Evolutionary conservation across 1,140 invertebrate genomes (phyloP), one percentile per base, ranked within the genome.

Genomic region (Drosophila ananassae): DNA sequence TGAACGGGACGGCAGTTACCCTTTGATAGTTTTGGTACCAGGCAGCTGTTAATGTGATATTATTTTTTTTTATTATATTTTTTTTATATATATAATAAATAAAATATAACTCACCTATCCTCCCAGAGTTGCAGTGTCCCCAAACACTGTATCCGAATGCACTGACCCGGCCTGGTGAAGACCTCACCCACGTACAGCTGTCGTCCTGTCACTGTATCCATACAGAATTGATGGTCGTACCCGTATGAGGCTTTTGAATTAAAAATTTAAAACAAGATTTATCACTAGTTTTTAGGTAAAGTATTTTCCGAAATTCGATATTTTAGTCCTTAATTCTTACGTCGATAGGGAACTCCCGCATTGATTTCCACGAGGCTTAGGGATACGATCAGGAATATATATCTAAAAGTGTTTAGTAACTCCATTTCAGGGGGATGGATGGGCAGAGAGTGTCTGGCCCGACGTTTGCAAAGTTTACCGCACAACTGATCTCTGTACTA

Each of bases 121-220:
- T 91, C 84, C 90, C 90, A 91, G 9, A 91, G 37, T 24, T 83
- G 66, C 21, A 75, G 56, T 0, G 78, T 81, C 17, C 89, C 90
- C 34, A 90, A 68, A 12, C 90, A 91, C 30, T 91, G 90, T 0
- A 91, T 77, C 5, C 90, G 72, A 48, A 90, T 69, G 44, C 90
- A 91, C 25, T 76, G 81, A 0, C 75, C 87, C 4, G 47, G 51
- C 1, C 90, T 72, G 5, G 87, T 89, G 30, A 90, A 81, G 2
- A 76, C 34, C 37, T 91, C 84, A 0, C 90, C 90, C 13, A 91
- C 59, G 58, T 76, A 91, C 5, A 91, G 48, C n/a, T 85, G 73
- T 13, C 77, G 73, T 1, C 76, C 84, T 8, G 67, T 90, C 32
- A 77, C 32, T 0, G 78, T 71, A 48, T 91, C 90, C 2, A 51